Evolutionary conservation across 2,888 invertebrate genomes (phyloP).

Genomic region (Drosophila fulvimacula): DNA sequence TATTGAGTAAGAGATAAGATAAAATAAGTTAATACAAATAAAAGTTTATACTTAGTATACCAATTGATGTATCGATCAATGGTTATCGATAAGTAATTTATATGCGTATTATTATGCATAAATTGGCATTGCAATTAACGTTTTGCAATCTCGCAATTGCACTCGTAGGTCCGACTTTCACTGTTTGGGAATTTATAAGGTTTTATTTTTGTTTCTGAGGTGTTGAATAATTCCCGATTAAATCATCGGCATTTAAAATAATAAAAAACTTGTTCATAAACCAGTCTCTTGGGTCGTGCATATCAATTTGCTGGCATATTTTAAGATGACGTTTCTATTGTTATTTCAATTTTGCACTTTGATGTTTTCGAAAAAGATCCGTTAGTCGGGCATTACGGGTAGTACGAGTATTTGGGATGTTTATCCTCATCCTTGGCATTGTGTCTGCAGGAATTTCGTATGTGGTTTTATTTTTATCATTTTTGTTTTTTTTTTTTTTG

Average conservation of each 20-base stretch:
- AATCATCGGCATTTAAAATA: slow-evolving; percentile 32
- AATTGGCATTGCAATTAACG: neutral
- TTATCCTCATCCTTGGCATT: slow-evolving; percentile 22
- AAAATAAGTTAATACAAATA: no score
- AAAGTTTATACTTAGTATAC: neutral
- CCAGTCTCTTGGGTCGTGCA: slow-evolving; percentile 35
- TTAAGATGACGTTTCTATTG: slow-evolving; percentile 27
- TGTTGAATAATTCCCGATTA: slow-evolving; percentile 29
- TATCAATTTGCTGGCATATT: slow-evolving; percentile 7
- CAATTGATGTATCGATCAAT: neutral
- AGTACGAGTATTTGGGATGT: slow-evolving; percentile 15
- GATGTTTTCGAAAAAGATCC: neutral
- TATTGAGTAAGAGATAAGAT: no score
- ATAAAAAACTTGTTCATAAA: slow-evolving; percentile 34
- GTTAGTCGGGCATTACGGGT: slow-evolving; percentile 15
- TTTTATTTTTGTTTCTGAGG: neutral
- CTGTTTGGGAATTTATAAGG: neutral
- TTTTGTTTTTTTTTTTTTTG: neutral
- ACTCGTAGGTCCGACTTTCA: neutral
- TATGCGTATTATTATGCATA: neutral
- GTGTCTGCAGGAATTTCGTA: slow-evolving; percentile 34
- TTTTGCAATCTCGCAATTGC: neutral
- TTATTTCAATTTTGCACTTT: neutral
- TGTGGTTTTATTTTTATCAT: slow-evolving; percentile 1
- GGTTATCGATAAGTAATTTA: neutral